These are phyloP conservation scores for Sebastes schlegelii DNA, from an alignment of 2,113 vertebrate species.

Conservation along the genomic window DNA sequence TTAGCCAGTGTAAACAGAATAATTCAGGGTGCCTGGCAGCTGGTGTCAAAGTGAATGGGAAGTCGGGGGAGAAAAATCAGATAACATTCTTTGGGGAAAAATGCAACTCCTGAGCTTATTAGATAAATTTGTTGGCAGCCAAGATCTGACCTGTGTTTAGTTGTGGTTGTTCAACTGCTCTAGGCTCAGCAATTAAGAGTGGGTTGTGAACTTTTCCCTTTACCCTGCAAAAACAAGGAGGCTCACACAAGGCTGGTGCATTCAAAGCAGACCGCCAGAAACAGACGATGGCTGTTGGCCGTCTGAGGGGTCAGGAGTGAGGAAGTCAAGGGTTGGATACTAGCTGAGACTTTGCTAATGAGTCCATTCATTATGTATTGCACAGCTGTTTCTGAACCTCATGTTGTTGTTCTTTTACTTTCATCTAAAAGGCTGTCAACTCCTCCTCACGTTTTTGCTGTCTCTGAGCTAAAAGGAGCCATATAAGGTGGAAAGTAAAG, in stretches of 20 bases:
- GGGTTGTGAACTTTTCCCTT: constrained; percentile 71
- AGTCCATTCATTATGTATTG: constrained; percentile 55
- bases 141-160: constrained; percentile 53
- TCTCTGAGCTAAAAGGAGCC: constrained; percentile 44
- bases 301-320: constrained; percentile 47
- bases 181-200: constrained; percentile 56
- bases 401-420: constrained; percentile 42
- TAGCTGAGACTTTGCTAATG: constrained; percentile 54
- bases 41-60: constrained; percentile 63
- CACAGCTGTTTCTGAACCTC: constrained; percentile 33
- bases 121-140: constrained; percentile 60
- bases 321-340: constrained; percentile 56
- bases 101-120: constrained; percentile 51
- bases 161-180: constrained; percentile 44
- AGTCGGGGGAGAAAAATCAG: constrained; percentile 63
- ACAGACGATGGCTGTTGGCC: constrained; percentile 44
- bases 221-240: constrained; percentile 40
- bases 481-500: constrained; percentile 54
- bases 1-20: constrained; percentile 68
- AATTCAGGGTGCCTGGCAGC: constrained; percentile 61
- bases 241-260: constrained; percentile 10
- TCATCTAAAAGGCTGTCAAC: constrained; percentile 28
- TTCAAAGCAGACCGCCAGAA: constrained; percentile 53
- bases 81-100: constrained; percentile 72
- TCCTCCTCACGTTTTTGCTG: constrained; percentile 31